Conservation (phyloP, 2,797 vertebrate species). For the Tachyglossus aculeatus region DNA sequence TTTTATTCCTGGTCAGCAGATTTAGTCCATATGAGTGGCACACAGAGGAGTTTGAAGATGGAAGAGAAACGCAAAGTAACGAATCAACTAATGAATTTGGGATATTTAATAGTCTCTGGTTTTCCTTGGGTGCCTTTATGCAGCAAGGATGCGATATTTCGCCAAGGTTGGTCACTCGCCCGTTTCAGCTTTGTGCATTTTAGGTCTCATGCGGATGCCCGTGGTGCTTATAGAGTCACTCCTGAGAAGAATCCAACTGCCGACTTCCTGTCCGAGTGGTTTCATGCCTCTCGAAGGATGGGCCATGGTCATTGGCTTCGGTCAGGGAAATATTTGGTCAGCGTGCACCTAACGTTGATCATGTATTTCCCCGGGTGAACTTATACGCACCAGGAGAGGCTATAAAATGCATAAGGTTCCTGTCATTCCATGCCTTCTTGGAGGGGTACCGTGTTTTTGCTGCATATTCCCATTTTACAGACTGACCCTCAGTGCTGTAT, state of each 20-base stretch:
- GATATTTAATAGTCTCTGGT: conserved; percentile 99
- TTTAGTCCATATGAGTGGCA: conserved; percentile 99
- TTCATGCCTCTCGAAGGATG: conserved; percentile 40
- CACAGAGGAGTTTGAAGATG: conserved; percentile 98
- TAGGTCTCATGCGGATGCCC: conserved; percentile 72
- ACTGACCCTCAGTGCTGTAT: conserved; percentile 73
- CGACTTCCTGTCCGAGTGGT: conserved; percentile 29
- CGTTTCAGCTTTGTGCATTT: conserved; percentile 83
- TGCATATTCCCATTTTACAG: conserved; percentile 87
- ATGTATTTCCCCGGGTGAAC: conserved; percentile 71
- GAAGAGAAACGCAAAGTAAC: conserved; percentile 96
- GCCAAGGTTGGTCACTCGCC: conserved; percentile 87
- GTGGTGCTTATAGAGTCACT: conserved; percentile 80
- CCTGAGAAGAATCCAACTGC: conserved; percentile 44
- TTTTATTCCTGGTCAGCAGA: conserved; percentile 99
- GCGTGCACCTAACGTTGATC: conserved; percentile 37
- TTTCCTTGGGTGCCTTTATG: conserved; percentile 99
- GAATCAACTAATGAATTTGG: conserved; percentile 99
- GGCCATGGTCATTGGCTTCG: conserved; percentile 25
- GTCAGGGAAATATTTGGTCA: conserved; percentile 56
- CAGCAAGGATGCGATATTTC: conserved; percentile 99
- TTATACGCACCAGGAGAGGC: conserved; percentile 79
- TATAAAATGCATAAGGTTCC: conserved; percentile 82
- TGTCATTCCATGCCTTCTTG: conserved; percentile 83
- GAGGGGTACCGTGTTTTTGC: conserved; percentile 94